Evolutionary conservation across 2,113 vertebrate species (phyloP), one percentile per base, ranked within the genome.

Genomic region (Lontra canadensis): DNA sequence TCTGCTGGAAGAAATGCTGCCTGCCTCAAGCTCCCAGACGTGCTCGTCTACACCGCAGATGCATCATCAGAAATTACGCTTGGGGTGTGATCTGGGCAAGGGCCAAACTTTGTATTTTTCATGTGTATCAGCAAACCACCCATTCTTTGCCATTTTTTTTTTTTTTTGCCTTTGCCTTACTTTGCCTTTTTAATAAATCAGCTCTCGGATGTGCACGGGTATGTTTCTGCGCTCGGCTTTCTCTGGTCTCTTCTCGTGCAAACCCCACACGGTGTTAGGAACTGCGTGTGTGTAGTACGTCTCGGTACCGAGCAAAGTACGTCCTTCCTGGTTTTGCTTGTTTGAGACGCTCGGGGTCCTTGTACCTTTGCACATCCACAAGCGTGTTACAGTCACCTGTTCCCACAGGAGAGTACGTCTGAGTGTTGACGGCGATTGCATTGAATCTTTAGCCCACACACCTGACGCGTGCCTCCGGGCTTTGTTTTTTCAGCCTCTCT

Each of bases 251-350:
- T 31, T 12, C 25, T 10, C 2, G 1, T 47, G 76, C 31, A 21
- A n/a, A 34, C 23, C 1, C 10, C 63, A 29, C 17, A 11, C 20
- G 3, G 18, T 6, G 5, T 23, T 6, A 18, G 6, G 8, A 6
- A 31, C 12, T 0, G 1, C 2, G 1, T 13, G 17, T 13, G 17
- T 49, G n/a, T 1, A 15, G 0, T 3, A 34, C 21, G 34, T 79
- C 36, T 17, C 11, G 1, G 39, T 18, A 10, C n/a, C 21, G 12
- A 49, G 69, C 7, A 59, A 26, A 18, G 5, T 29, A n/a, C 4
- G 10, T 31, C 10, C 12, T 25, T 42, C 71, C 23, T 20, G 36
- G 36, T 36, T 42, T 34, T 44, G 18, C 31, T 52, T 31, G 4
- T 31, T 21, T 47, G 55, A 34, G 34, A 57, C 3, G 9, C 25